These are phyloP conservation scores for Corapipo altera DNA, from an alignment of 2,113 vertebrate genomes.

Conservation along the genomic window DNA sequence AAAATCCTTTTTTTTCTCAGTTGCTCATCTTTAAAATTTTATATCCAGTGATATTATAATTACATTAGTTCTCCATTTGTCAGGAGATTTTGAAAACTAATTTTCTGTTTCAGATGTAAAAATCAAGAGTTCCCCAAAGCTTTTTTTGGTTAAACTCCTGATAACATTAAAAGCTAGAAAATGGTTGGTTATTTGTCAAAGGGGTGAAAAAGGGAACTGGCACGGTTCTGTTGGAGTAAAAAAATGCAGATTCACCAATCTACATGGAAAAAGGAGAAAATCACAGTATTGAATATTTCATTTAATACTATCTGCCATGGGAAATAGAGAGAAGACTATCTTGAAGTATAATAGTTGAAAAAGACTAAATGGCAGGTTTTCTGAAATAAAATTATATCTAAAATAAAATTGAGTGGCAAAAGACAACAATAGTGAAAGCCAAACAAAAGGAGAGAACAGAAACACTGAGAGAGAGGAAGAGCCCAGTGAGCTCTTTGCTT, in stretches of 20 bases:
- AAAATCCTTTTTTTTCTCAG: not conserved
- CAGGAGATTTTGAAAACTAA: not conserved
- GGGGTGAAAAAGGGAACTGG: not conserved
- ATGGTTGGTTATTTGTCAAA: not conserved
- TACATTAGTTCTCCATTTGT: constrained; percentile 5
- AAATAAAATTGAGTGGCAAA: constrained; percentile 18
- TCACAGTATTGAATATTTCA: not conserved
- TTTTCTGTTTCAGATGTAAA: constrained; percentile 18
- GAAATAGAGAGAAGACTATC: not conserved
- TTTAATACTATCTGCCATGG: constrained; percentile 7
- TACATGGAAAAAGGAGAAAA: not conserved
- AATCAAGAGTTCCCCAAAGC: constrained; percentile 19
- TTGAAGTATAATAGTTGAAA: not conserved
- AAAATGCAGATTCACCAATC: not conserved
- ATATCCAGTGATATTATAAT: constrained; percentile 17
- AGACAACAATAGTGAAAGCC: constrained; percentile 21
- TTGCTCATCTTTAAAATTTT: constrained; percentile 8
- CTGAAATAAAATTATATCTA: constrained; percentile 6
- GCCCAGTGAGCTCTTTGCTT: not conserved
- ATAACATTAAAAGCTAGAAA: constrained; percentile 2
- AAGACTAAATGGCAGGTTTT: not conserved
- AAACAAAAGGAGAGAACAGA: constrained; percentile 44
- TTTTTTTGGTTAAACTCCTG: not conserved
- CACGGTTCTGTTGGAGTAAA: not conserved
- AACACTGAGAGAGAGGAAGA: not conserved